Percentiles rank a stretch among this genome's conserved stretches.
These are phyloP conservation scores for Drosophila eugracilis DNA, from an alignment of 1,140 invertebrate genomes.

Conservation along the genomic window DNA sequence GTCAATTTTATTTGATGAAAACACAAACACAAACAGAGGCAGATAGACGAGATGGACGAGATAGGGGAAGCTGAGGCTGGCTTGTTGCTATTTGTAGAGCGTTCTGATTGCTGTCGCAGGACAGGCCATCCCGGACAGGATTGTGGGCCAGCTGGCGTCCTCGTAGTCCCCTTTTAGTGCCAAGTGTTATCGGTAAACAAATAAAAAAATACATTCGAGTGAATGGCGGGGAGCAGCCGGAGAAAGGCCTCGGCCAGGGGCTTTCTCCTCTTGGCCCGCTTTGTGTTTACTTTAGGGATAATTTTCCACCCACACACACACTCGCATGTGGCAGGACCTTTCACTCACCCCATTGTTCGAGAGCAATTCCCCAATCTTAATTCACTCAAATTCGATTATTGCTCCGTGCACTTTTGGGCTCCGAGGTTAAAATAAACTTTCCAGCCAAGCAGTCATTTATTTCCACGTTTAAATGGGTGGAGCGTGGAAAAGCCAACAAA, in stretches of 20 bases:
- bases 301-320: conserved; percentile 64
- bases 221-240: conserved; percentile 25
- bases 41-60: conserved; percentile 24
- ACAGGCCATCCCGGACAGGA: conserved; percentile 33
- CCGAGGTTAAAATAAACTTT: conserved; percentile 81
- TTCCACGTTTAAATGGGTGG: conserved; percentile 72
- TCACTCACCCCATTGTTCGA: conserved; percentile 70
- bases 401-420: conserved; percentile 65
- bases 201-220: conserved; percentile 71
- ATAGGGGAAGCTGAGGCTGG: conserved; percentile 41
- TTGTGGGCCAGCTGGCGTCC: conserved; percentile 38
- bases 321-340: conserved; percentile 20
- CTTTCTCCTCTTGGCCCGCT: conserved; percentile 13
- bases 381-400: conserved; percentile 84
- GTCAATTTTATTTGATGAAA: conserved; percentile 84
- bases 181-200: conserved; percentile 84
- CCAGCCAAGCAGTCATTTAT: conserved; percentile 80
- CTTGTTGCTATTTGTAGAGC: conserved; percentile 82
- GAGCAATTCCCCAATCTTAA: conserved; percentile 83
- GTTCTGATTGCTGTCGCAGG: conserved; percentile 76
- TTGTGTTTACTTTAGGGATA: conserved; percentile 75
- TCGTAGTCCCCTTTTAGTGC: conserved; percentile 74
- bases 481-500: conserved; percentile 20
- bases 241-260: conserved; percentile 7
- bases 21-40: conserved; percentile 73